Conservation (phyloP, 2,888 invertebrate species). For the Drosophila neoperkinsi region DNA sequence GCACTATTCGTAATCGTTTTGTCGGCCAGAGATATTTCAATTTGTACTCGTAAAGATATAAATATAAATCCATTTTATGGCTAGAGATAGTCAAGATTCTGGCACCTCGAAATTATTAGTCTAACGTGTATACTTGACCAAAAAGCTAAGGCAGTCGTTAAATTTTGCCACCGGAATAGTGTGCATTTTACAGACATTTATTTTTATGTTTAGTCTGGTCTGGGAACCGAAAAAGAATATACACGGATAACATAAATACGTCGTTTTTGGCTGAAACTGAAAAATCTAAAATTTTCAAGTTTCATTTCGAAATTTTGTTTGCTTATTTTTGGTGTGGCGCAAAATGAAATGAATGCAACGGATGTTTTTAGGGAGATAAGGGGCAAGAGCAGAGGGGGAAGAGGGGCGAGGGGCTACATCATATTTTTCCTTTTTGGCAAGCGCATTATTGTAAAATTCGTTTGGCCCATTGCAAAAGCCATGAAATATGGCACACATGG, state of each 20-base stretch:
- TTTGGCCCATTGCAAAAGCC: constrained; percentile 61
- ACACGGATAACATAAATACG: background rate
- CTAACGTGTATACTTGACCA: background rate
- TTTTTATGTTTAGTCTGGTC: background rate
- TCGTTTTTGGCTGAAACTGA: constrained; percentile 28
- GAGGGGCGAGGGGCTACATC: background rate
- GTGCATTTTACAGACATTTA: background rate
- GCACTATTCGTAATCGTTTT: background rate
- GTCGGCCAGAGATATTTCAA: background rate
- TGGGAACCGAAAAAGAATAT: background rate
- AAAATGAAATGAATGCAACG: constrained; percentile 16
- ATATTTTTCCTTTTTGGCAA: constrained; percentile 48
- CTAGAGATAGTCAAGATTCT: background rate
- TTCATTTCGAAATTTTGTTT: constrained; percentile 12
- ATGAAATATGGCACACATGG: constrained; percentile 58
- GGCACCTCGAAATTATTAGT: background rate
- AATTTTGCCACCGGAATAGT: constrained; percentile 4
- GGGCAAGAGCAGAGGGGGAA: background rate
- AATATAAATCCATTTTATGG: background rate
- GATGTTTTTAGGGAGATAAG: constrained; percentile 15
- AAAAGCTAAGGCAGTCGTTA: background rate
- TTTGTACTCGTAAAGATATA: background rate
- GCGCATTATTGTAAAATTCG: constrained; percentile 58
- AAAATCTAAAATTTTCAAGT: constrained; percentile 21
- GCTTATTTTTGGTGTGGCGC: constrained; percentile 11